Conservation (phyloP, 2,888 invertebrate genomes). For the Artemia sinica region DNA sequence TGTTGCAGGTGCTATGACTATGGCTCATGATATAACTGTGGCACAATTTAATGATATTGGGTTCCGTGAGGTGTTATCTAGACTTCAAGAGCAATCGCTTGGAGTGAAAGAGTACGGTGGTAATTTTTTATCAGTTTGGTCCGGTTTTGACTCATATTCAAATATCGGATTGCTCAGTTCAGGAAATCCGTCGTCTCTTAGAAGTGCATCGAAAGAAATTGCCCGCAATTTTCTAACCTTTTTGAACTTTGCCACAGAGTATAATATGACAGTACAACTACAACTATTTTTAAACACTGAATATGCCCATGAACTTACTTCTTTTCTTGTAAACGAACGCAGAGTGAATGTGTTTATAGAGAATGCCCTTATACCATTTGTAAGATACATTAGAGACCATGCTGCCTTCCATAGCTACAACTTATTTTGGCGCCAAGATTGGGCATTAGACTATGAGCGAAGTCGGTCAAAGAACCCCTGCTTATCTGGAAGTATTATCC, state of each 20-base stretch:
- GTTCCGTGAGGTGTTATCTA: background rate
- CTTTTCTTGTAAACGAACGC: constrained; percentile 10
- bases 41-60: constrained; percentile 4
- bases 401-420: constrained; percentile 1
- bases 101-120: background rate
- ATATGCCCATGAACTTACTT: background rate
- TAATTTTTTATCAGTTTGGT: background rate
- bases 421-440: constrained; percentile 9
- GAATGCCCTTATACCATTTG: background rate
- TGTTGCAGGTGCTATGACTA: constrained; percentile 3
- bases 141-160: constrained; percentile 1
- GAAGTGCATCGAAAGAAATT: background rate
- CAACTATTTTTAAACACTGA: constrained; percentile 7
- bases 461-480: constrained; percentile 6
- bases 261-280: background rate
- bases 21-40: background rate
- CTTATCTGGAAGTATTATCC: background rate
- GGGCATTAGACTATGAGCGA: constrained; percentile 9
- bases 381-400: background rate
- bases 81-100: background rate
- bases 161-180: background rate
- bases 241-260: background rate
- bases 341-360: background rate
- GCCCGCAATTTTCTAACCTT: background rate
- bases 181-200: constrained; percentile 9